A percentile compares a stretch with the other conserved stretches of the same genome.
phyloP scores from a whole-genome alignment of 1,140 invertebrate genomes.

The Rhagoletis pomonella region DNA sequence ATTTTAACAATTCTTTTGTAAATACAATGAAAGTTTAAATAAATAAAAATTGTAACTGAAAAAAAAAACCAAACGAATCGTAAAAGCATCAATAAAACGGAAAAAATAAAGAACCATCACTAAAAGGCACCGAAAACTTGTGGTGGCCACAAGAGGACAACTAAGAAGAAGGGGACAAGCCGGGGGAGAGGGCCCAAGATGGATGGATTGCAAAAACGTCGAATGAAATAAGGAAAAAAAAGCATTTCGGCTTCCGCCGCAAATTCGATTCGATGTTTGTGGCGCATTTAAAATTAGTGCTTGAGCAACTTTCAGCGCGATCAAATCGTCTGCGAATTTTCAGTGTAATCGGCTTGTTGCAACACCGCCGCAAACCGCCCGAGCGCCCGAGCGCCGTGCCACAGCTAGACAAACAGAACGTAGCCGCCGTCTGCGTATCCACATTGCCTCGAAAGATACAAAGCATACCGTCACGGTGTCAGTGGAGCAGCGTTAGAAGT shows the following conservation, averaged over 20 bases:
- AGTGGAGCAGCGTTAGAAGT: not conserved
- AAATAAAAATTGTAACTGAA: not conserved
- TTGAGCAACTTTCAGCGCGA: conserved; percentile 73
- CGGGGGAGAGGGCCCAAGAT: not conserved
- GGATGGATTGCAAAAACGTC: conserved; percentile 29
- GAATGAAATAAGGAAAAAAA: not conserved
- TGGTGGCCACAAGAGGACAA: not conserved
- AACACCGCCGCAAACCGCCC: not conserved
- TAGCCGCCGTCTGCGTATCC: not conserved
- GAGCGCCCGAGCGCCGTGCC: not conserved
- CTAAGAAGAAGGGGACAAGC: not conserved
- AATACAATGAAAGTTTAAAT: not conserved
- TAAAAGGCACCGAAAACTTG: not conserved
- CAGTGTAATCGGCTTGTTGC: conserved; percentile 30
- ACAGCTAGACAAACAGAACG: conserved; percentile 20
- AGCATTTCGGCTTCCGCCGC: conserved; percentile 44
- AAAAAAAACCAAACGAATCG: not conserved
- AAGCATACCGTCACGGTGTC: not conserved
- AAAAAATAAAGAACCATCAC: conserved; percentile 2
- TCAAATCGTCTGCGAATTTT: conserved; percentile 66
- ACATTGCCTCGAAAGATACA: not conserved
- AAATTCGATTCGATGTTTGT: conserved; percentile 41
- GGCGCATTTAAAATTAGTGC: conserved; percentile 72
- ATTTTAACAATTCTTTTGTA: not conserved
- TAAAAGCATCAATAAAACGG: not conserved